Base-by-base conservation (phyloP, 1,140 invertebrate genomes). In the Cataglyphis hispanica region DNA sequence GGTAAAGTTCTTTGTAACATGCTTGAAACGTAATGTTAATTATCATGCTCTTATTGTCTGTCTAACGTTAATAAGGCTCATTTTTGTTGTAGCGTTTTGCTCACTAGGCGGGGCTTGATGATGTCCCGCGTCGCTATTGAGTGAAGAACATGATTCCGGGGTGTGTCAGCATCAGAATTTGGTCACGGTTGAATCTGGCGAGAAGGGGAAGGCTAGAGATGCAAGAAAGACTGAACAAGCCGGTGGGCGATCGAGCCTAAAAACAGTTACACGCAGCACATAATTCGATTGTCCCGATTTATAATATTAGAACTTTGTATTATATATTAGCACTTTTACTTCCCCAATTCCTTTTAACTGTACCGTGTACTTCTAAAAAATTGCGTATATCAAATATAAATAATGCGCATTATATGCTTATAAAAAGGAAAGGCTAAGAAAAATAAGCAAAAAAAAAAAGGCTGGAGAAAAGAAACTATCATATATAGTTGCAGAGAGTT, bases 61-160 rank as follows among this genome's bases (percentile, higher is more conserved):
- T 13, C n/a, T n/a, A 27, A 31, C 0, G 0, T n/a, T 10, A 46
- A 61, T 64, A 53, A 56, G 1, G n/a, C n/a, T 43, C 1, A 10
- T 1, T 40, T 74, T 74, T 84, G 66, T 86, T 89, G 94, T 93
- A 97, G 97, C 25, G 96, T 97, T 50, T 97, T 96, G 96, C 92
- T 97, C 85, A 97, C 96, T 93, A 96, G 96, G 94, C 96, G 96
- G 87, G 96, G 96, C 70, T 95, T 97, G 88, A 94, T 97, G 80
- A 95, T 96, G 81, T 96, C 96, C 64, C 95, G 96, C 89, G 95
- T 97, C 63, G 96, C 96, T 87, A 95, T 97, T 88, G 95, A 96
- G 94, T 96, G 94, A 96, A 90, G 66, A 34, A 60, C 2, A 77
- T 37, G 46, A 34, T 10, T 61, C 10, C 43, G 27, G 58, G 58